phyloP scores from a whole-genome alignment of 2,797 vertebrate genomes.

The Myiotriccus ornatus region DNA sequence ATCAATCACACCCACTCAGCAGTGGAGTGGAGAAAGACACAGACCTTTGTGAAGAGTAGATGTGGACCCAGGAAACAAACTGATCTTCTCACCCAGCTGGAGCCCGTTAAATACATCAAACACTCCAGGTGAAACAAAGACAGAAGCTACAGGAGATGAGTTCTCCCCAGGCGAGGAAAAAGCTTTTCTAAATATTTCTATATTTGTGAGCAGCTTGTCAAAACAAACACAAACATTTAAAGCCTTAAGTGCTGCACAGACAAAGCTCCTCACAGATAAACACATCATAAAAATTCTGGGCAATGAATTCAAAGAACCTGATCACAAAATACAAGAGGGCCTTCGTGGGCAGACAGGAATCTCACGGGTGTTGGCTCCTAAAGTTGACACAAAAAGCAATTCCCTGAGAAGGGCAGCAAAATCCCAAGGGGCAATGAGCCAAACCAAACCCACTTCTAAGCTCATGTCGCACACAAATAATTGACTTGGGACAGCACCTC shows the following conservation, averaged over 20 bases:
- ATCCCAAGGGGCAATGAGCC: neutral
- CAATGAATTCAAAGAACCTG: neutral
- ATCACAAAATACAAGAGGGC: neutral
- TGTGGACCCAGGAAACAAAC: neutral
- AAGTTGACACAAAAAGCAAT: neutral
- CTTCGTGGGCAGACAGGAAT: neutral
- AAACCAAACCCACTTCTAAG: neutral
- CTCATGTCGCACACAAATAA: neutral
- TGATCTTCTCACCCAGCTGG: neutral
- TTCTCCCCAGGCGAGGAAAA: neutral
- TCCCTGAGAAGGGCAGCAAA: constrained; percentile 16
- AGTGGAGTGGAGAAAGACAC: neutral
- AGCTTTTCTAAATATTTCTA: neutral
- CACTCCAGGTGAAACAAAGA: neutral
- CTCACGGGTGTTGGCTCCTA: neutral
- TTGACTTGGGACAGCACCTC: neutral
- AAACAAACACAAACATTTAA: neutral
- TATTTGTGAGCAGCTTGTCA: neutral
- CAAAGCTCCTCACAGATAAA: neutral
- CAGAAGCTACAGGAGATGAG: neutral
- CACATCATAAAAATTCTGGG: neutral
- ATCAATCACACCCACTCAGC: neutral
- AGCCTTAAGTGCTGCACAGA: neutral
- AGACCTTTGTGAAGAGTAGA: neutral
- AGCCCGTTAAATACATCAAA: neutral